Evolutionary conservation across 1,140 invertebrate species (phyloP), one percentile per base, ranked within the genome.

Genomic region (Bradysia coprophila): DNA sequence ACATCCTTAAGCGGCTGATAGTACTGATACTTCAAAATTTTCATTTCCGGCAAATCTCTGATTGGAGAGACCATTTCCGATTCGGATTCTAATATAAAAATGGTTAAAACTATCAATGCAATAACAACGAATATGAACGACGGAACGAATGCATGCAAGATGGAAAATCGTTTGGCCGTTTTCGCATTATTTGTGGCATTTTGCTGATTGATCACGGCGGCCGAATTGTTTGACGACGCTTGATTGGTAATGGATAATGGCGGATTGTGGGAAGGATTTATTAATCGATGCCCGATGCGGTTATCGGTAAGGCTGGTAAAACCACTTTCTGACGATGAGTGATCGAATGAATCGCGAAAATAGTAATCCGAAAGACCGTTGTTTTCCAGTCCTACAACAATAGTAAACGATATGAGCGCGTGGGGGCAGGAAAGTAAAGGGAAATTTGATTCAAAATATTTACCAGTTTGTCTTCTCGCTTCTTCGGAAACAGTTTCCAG

Each of bases 31-130:
- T 76, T 72, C 36, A 88, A 66, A 38, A 78, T 72, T 21, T 81
- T 68, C 61, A 88, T 76, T 64, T 88, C 82, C 15, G 83, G 84
- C 50, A 75, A 72, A 50, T 75, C 74, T n/a, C 78, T 70, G 34
- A 88, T 53, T 15, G 64, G 66, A 33, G 73, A 71, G 43, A 88
- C 72, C 3, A 78, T 51, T 31, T 77, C 69, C 51, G 73, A 72
- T 54, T 88, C 81, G 11, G 77, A 79, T 60, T 85, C 78, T 57
- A 83, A 73, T 22, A 87, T 60, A 19, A 83, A 53, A 19, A 83
- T 59, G 4, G 75, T 71, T 9, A 70, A 63, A 40, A 80, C 59
- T 23, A 76, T 65, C 45, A 82, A 61, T 10, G 76, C 69, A 20
- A 74, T 58, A 46, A 75, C 69, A 22, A 77, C 76, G 48, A 79